Evolutionary conservation across 2,888 invertebrate species (phyloP).

Genomic region (Eilema sororculum): DNA sequence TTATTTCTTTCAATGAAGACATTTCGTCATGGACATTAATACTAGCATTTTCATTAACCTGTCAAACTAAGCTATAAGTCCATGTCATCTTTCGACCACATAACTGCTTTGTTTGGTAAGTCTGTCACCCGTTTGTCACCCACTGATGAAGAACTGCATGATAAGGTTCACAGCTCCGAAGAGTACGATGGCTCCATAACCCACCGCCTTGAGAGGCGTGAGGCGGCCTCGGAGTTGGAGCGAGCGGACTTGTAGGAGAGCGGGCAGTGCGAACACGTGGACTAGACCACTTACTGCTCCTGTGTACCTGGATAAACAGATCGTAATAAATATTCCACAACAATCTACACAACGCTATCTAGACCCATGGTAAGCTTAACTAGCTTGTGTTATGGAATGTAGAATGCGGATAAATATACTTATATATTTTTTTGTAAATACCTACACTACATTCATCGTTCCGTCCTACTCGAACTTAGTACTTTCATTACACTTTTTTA

Average conservation of each 20-base stretch:
- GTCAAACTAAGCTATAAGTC: background rate
- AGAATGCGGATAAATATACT: no score
- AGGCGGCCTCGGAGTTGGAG: slow-evolving; percentile 88
- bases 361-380: no score
- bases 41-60: background rate
- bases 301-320: slow-evolving; percentile 89
- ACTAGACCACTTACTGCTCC: slow-evolving; percentile 95
- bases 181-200: slow-evolving; percentile 89
- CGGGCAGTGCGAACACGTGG: slow-evolving; percentile 95
- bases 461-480: no score
- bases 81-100: background rate
- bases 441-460: no score
- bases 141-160: slow-evolving; percentile 92
- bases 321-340: no score
- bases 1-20: no score
- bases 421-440: no score
- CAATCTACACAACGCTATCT: no score
- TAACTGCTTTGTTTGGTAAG: background rate
- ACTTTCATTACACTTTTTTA: no score
- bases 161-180: slow-evolving; percentile 92
- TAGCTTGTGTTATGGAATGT: no score
- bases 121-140: slow-evolving; percentile 43
- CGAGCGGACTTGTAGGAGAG: slow-evolving; percentile 91
- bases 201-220: slow-evolving; percentile 81
- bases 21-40: background rate